These are phyloP conservation scores for Eilema depressum DNA, from an alignment of 2,888 invertebrate genomes.

Conservation along the genomic window DNA sequence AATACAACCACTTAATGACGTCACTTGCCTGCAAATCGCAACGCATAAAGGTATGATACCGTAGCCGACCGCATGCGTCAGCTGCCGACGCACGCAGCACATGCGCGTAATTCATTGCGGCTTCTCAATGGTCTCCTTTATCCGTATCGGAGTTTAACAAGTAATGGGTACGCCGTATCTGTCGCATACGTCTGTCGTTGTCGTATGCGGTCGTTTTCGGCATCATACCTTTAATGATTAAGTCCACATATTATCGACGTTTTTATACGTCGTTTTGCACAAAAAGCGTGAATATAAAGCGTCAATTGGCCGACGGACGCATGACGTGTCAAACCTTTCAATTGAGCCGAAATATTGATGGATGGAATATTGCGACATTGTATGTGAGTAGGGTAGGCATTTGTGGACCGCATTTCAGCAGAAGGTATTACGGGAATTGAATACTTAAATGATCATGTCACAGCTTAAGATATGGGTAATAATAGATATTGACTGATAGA, in stretches of 20 bases:
- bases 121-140: no score
- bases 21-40: neutral
- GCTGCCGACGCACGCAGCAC: no score
- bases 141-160: no score
- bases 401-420: neutral
- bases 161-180: no score
- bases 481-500: no score
- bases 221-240: no score
- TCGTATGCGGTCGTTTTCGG: no score
- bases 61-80: no score
- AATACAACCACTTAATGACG: neutral
- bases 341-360: slow-evolving; percentile 4
- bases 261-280: neutral
- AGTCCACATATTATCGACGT: neutral
- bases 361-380: neutral
- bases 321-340: neutral
- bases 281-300: neutral
- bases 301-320: neutral
- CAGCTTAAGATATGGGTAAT: neutral
- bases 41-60: no score
- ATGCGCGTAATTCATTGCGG: no score
- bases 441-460: neutral
- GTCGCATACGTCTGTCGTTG: no score
- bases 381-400: neutral
- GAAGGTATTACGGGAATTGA: neutral